Conservation (phyloP, 2,113 vertebrate genomes). For the Talpa occidentalis region DNA sequence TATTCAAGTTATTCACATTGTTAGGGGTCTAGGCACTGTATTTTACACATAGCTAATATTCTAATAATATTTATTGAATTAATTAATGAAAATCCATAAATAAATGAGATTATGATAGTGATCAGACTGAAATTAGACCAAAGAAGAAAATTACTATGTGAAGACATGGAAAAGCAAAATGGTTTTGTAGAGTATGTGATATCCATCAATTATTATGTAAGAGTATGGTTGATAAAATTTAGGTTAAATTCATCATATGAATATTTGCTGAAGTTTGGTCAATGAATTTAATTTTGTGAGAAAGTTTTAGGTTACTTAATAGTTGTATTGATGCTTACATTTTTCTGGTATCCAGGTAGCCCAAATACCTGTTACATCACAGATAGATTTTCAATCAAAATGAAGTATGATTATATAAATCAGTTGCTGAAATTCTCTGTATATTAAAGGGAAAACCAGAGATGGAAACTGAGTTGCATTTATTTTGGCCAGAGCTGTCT, state of each 20-base stretch:
- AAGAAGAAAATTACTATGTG: not conserved
- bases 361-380: not conserved
- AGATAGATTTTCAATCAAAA: not conserved
- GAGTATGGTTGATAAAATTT: not conserved
- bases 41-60: not conserved
- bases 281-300: not conserved
- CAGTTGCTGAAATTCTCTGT: not conserved
- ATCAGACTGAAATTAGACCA: not conserved
- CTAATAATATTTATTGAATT: slow-evolving; percentile 12
- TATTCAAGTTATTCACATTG: not conserved
- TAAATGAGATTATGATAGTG: not conserved
- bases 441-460: slow-evolving; percentile 28
- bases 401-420: not conserved
- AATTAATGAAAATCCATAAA: not conserved
- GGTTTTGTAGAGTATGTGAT: not conserved
- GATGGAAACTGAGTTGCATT: not conserved
- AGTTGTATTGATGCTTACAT: not conserved
- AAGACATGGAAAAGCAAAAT: not conserved
- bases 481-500: not conserved
- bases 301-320: not conserved
- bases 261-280: slow-evolving; percentile 20
- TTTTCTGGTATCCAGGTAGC: slow-evolving; percentile 39
- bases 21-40: not conserved
- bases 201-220: not conserved
- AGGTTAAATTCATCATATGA: not conserved